Base-by-base conservation (phyloP, 2,797 vertebrate species). In the Halcyon leucocephala region DNA sequence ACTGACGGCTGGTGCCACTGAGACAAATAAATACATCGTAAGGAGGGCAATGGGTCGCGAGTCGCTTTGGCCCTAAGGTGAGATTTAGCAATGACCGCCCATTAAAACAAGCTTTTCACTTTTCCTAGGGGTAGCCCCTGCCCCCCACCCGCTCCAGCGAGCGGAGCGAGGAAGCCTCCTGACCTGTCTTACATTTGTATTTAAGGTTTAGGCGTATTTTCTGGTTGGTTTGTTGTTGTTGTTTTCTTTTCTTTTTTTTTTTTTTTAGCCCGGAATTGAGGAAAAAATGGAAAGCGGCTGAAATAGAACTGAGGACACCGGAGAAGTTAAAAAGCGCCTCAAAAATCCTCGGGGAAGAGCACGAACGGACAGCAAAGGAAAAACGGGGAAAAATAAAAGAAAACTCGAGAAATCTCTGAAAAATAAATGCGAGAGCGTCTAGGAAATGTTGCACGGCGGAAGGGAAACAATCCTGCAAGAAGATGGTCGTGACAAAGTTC, bases 51-150 rank as follows among this genome's bases (percentile, higher is more conserved):
- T 89, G 95, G 96, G 95, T 97, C 96, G 94, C 84, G 76, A 91
- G 93, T 80, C 91, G 93, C 94, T 96, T 89, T 95, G 93, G 93
- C 95, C 95, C 90, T 77, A 94, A 96, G 94, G 95, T 96, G 93
- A 96, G 95, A 96, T 85, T 93, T 93, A 89, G 86, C 91, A 93
- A 89, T 94, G 95, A 96, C 92, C 94, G 79, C 91, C 92, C 84
- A 96, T 96, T 96, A 95, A 96, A 96, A 89, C 91, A 86, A 96
- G 96, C 82, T 96, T 96, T 96, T 96, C 95, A 91, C 96, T 96
- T 95, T 95, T 94, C 94, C 79, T 78, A 41, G 61, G 51, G 67
- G 86, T 69, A 93, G 76, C 61, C 22, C 37, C 91, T 57, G 60
- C 85, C 81, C 81, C 86, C 89, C 84, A 16, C 33, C 57, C 44